Evolutionary conservation across 2,797 vertebrate species (phyloP), one percentile per base, ranked within the genome.

Genomic region (Phrynocephalus vlangalii): DNA sequence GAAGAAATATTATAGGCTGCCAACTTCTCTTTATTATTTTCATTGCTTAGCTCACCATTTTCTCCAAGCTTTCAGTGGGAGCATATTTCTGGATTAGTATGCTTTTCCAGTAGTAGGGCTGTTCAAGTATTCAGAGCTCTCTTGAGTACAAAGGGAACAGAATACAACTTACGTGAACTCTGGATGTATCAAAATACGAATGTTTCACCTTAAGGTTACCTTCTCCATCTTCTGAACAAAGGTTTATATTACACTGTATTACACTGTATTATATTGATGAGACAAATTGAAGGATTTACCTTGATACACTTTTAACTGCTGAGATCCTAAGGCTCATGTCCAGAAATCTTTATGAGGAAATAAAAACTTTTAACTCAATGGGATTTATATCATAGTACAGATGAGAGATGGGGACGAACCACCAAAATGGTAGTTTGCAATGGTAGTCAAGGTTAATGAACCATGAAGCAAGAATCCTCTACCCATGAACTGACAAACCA

Each of bases 1-100:
- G 84, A 94, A 92, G 73, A 92, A 92, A 71, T 66, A 87, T 8
- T 71, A 85, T n/a, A 68, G 56, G 3, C 38, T 88, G 84, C 72
- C 80, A 93, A 92, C 91, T n/a, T 86, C 66, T 85, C 56, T 88
- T 90, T 87, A 72, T 86, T 93, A 38, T 44, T 92, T 92, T 93
- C 28, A 82, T 86, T 90, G 67, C 13, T 48, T 60, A 90, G 82
- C 89, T 93, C 30, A 79, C 24, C 20, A 44, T 66, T 90, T 63
- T 89, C 88, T 90, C 91, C n/a, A 48, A 60, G 11, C 16, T 93
- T 86, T 91, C 79, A 20, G 87, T 86, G 84, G 92, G 91, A 91
- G n/a, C 2, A 22, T 89, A 88, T 91, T 94, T 94, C 63, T 73
- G 3, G 26, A 67, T 91, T 90, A 81, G 13, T 91, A 89, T 67